Conservation (phyloP, 2,113 vertebrate species). For the Triplophysa siluroides region DNA sequence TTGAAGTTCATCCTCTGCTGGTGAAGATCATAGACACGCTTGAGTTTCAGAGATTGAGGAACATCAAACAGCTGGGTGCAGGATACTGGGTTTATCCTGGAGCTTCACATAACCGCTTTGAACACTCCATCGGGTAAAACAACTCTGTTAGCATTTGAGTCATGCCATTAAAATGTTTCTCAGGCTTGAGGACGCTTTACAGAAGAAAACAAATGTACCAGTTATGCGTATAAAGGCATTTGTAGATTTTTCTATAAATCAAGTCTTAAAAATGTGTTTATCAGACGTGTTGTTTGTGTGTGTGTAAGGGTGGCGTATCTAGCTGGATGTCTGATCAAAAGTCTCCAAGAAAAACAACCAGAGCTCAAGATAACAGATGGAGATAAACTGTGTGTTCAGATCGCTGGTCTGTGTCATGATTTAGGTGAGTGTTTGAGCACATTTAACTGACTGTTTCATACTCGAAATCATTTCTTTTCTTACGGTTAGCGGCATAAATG, state of each 20-base stretch:
- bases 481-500: too few species aligned
- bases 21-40: slow-evolving; percentile 85
- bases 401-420: slow-evolving; percentile 93
- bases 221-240: too few species aligned
- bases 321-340: slow-evolving; percentile 81
- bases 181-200: too few species aligned
- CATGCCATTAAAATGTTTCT: too few species aligned
- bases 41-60: slow-evolving; percentile 69
- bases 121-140: slow-evolving; percentile 87
- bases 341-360: slow-evolving; percentile 81
- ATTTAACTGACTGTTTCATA: too few species aligned
- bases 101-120: slow-evolving; percentile 94
- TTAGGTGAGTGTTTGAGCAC: slow-evolving; percentile 75
- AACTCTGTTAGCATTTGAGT: neutral
- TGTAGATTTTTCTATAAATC: too few species aligned
- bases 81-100: slow-evolving; percentile 90
- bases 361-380: slow-evolving; percentile 81
- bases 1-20: slow-evolving; percentile 81
- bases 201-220: too few species aligned
- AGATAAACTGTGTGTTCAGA: slow-evolving; percentile 92
- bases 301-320: slow-evolving; percentile 78
- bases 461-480: too few species aligned
- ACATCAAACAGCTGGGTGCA: slow-evolving; percentile 91
- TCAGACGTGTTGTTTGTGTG: neutral
- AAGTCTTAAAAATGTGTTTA: neutral